Percentiles rank a stretch among this genome's conserved stretches.
These are phyloP conservation scores for Antennarius striatus DNA, from an alignment of 2,113 vertebrate species.

Conservation along the genomic window DNA sequence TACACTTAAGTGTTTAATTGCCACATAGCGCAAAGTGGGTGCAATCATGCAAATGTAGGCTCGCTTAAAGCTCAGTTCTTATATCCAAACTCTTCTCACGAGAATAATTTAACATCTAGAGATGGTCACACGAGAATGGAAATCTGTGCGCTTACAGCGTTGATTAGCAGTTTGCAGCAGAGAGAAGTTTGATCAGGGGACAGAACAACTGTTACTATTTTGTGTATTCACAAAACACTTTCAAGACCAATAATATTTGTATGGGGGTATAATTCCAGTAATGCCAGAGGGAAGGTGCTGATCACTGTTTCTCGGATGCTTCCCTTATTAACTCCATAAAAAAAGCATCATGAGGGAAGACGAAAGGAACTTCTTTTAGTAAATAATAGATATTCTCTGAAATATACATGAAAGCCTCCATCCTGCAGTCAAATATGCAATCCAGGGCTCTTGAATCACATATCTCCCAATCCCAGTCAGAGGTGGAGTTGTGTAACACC, in stretches of 20 bases:
- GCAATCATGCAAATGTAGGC: too few relatives aligned
- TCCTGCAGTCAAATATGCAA: conserved; percentile 54
- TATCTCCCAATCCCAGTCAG: conserved; percentile 16
- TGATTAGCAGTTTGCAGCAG: conserved; percentile 29
- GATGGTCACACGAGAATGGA: too few relatives aligned
- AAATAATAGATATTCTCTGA: conserved; percentile 63
- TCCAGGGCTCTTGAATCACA: conserved; percentile 36
- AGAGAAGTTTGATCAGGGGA: background rate
- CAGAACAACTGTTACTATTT: conserved; percentile 5
- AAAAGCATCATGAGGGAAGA: conserved; percentile 7
- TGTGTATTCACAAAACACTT: conserved; percentile 15
- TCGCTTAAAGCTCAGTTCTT: too few relatives aligned
- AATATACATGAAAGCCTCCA: conserved; percentile 69
- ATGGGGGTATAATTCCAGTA: background rate
- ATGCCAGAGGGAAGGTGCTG: conserved; percentile 10
- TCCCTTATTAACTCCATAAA: conserved; percentile 49
- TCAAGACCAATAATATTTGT: conserved; percentile 17
- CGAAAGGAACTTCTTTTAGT: conserved; percentile 29
- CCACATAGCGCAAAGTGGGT: background rate
- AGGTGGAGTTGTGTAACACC: conserved; percentile 47
- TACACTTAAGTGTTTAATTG: background rate
- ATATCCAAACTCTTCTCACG: too few relatives aligned
- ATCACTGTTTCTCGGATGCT: conserved; percentile 9
- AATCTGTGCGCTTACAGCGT: conserved; percentile 2
- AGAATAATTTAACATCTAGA: too few relatives aligned